Percentiles rank a stretch among this genome's conserved stretches.
Conservation (phyloP, 1,140 invertebrate genomes). For the Drosophila lowei region DNA sequence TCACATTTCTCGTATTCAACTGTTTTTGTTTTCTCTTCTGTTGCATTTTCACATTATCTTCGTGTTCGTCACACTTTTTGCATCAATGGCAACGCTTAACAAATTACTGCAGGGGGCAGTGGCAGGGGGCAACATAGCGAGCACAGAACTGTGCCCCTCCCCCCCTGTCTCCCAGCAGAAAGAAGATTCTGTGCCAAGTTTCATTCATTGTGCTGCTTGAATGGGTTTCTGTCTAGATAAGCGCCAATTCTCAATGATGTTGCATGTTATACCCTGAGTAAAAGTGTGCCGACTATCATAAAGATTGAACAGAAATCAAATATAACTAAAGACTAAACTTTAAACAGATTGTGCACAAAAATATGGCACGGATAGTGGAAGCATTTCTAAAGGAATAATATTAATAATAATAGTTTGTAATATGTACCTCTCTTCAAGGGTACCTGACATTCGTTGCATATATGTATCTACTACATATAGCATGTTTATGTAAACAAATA, state of each 20-base stretch:
- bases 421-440: background rate
- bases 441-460: background rate
- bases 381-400: too few relatives aligned
- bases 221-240: constrained; percentile 49
- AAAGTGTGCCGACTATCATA: background rate
- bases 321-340: background rate
- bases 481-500: background rate
- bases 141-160: background rate
- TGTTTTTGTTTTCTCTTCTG: constrained; percentile 33
- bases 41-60: constrained; percentile 61
- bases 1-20: background rate
- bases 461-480: background rate
- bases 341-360: too few relatives aligned
- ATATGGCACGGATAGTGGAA: too few relatives aligned
- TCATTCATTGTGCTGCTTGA: constrained; percentile 44
- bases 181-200: constrained; percentile 36
- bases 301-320: background rate
- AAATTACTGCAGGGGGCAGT: constrained; percentile 48
- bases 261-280: constrained; percentile 10
- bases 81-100: constrained; percentile 65
- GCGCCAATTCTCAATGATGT: constrained; percentile 33
- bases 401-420: too few relatives aligned
- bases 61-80: constrained; percentile 68
- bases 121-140: background rate
- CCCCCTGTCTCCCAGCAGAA: too few relatives aligned